Evolutionary conservation across 2,797 vertebrate genomes (phyloP).

Genomic region (Malurus splendens): DNA sequence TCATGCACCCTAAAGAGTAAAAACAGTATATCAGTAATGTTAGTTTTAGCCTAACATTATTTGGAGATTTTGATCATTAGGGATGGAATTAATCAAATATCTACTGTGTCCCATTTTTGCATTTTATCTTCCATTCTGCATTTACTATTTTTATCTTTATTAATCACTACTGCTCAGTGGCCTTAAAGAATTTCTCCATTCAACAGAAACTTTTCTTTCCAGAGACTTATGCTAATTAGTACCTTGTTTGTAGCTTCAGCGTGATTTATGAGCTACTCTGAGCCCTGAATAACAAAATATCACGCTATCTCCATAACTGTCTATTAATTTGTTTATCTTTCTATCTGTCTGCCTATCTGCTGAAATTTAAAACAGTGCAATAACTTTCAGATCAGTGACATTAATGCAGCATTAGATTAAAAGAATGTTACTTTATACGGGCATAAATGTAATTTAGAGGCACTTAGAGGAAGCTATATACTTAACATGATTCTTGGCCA

Average conservation of each 20-base stretch:
- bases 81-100: constrained; percentile 56
- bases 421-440: constrained; percentile 76
- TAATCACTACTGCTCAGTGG: constrained; percentile 59
- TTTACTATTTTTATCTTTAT: constrained; percentile 58
- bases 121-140: constrained; percentile 44
- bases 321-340: constrained; percentile 78
- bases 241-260: constrained; percentile 48
- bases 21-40: constrained; percentile 51
- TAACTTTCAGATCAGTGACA: constrained; percentile 74
- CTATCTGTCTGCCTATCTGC: constrained; percentile 70
- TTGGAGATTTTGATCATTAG: constrained; percentile 62
- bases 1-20: constrained; percentile 60
- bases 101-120: constrained; percentile 46
- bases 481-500: constrained; percentile 78
- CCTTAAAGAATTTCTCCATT: constrained; percentile 59
- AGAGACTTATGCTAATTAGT: constrained; percentile 64
- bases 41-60: constrained; percentile 54
- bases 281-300: constrained; percentile 61
- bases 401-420: constrained; percentile 79
- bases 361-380: constrained; percentile 72
- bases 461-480: constrained; percentile 72
- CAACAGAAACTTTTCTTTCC: constrained; percentile 66
- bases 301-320: constrained; percentile 60
- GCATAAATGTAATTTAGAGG: constrained; percentile 78
- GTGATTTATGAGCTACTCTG: constrained; percentile 62